phyloP scores from a whole-genome alignment of 2,888 invertebrate genomes.

The Hylaea fasciaria region DNA sequence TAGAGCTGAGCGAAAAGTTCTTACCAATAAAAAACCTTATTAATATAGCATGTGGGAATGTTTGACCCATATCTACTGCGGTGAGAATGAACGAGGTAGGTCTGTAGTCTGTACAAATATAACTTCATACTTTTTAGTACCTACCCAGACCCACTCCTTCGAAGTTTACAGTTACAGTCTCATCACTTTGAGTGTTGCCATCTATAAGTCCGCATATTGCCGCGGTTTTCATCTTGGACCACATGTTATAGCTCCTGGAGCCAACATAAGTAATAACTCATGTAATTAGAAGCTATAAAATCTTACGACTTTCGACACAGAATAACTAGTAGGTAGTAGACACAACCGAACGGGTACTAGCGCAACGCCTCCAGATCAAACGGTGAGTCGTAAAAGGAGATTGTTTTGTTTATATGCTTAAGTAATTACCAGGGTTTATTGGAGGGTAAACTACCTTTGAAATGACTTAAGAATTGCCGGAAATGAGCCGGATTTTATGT shows the following conservation, averaged over 20 bases:
- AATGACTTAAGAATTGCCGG: background rate
- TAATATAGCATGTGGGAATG: no score
- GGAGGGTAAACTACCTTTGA: background rate
- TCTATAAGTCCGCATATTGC: no score
- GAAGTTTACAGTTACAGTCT: no score
- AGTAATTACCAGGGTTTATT: conserved; percentile 23
- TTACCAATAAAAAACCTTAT: no score
- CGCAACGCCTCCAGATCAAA: conserved; percentile 35
- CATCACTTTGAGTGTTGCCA: no score
- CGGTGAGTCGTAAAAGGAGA: conserved; percentile 24
- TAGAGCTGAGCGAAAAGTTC: no score
- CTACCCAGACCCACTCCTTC: no score
- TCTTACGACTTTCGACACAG: conserved; percentile 33
- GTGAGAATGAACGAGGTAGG: no score
- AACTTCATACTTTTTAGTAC: no score
- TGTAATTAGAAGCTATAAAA: conserved; percentile 43
- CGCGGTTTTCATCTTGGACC: conserved; percentile 4
- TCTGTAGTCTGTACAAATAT: no score
- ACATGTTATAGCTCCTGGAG: conserved; percentile 11
- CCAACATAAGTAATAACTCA: conserved; percentile 36
- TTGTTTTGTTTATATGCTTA: conserved; percentile 23
- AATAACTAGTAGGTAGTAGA: no score
- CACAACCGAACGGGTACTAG: background rate
- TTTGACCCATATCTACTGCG: no score
- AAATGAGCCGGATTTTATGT: background rate